These are phyloP conservation scores for Pterocles burchelli DNA, from an alignment of 2,113 vertebrate species.

Conservation along the genomic window DNA sequence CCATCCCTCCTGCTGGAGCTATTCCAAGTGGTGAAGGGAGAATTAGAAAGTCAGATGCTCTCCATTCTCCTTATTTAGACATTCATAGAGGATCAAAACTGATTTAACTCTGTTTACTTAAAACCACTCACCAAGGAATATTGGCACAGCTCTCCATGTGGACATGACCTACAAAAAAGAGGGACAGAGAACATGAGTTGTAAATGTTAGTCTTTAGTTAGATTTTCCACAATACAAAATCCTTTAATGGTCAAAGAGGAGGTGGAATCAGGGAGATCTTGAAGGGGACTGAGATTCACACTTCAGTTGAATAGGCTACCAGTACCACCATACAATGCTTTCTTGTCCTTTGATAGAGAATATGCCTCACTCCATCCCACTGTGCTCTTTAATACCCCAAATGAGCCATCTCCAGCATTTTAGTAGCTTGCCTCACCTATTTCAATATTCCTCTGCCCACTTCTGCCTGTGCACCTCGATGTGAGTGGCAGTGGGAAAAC, in stretches of 20 bases:
- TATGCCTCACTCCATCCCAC: neutral
- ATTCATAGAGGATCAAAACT: neutral
- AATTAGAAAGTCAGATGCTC: neutral
- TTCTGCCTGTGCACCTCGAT: accelerated
- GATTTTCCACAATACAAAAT: neutral
- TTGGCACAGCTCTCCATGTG: neutral
- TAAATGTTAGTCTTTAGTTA: neutral
- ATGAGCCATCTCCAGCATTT: neutral
- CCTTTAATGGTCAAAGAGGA: neutral
- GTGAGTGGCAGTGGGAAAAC: neutral
- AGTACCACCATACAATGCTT: neutral
- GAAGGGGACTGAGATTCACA: neutral
- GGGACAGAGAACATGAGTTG: neutral
- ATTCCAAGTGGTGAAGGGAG: neutral
- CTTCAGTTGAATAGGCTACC: neutral
- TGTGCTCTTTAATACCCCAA: neutral
- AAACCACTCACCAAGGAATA: neutral
- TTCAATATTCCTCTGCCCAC: neutral
- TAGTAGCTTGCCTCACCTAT: neutral
- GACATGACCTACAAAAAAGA: neutral
- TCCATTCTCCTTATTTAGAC: neutral
- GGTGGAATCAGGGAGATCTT: neutral
- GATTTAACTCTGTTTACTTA: neutral
- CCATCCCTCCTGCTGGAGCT: neutral
- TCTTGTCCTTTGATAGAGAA: neutral